phyloP scores from a whole-genome alignment of 2,113 vertebrate genomes.

The Myrmecophaga tridactyla region DNA sequence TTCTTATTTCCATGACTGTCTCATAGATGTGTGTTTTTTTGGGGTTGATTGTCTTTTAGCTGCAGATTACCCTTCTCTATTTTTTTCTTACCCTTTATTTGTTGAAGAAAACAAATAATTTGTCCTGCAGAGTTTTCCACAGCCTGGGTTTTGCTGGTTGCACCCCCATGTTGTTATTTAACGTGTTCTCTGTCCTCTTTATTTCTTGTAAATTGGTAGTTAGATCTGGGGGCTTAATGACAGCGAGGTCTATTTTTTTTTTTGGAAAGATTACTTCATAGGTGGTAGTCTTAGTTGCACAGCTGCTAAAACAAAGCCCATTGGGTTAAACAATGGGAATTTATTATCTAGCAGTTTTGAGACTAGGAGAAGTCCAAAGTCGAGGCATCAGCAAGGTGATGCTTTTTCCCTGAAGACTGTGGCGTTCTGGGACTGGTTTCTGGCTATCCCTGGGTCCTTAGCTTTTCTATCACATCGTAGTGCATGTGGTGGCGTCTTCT shows the following conservation, averaged over 20 bases:
- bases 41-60: neutral
- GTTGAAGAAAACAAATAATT: constrained; percentile 7
- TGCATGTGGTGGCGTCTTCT: too few relatives aligned
- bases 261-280: neutral
- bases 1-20: neutral
- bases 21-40: neutral
- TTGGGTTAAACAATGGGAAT: too few relatives aligned
- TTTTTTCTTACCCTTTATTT: neutral
- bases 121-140: neutral
- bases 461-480: too few relatives aligned
- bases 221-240: neutral
- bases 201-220: neutral
- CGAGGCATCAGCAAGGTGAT: too few relatives aligned
- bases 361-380: too few relatives aligned
- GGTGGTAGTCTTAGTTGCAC: too few relatives aligned
- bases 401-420: too few relatives aligned
- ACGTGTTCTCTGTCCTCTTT: neutral
- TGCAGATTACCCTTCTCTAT: neutral
- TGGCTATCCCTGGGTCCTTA: too few relatives aligned
- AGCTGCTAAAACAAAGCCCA: too few relatives aligned
- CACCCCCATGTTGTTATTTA: neutral
- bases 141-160: neutral
- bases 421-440: too few relatives aligned
- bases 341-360: too few relatives aligned
- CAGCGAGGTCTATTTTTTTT: neutral